These are phyloP conservation scores for Malachius bipustulatus DNA, from an alignment of 2,888 invertebrate genomes.

Conservation along the genomic window DNA sequence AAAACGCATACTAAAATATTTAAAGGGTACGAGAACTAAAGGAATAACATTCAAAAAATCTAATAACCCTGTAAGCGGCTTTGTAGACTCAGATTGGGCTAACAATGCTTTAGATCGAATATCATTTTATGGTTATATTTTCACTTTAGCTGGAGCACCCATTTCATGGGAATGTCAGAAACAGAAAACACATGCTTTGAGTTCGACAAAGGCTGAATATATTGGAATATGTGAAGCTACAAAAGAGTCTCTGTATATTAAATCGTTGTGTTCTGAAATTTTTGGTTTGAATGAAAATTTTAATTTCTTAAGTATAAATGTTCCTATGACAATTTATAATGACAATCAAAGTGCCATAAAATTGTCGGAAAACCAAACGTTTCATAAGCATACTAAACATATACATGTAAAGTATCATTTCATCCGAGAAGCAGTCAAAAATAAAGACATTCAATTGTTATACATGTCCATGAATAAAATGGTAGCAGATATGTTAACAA, in stretches of 20 bases:
- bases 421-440: no score
- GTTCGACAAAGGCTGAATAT: conserved; percentile 23
- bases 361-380: conserved; percentile 15
- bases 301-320: no score
- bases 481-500: no score
- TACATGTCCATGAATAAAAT: no score
- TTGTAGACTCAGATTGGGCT: conserved; percentile 21
- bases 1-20: conserved; percentile 15
- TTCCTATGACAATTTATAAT: conserved; percentile 13
- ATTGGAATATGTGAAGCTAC: conserved; percentile 20
- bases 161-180: conserved; percentile 25
- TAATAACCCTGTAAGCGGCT: conserved; percentile 15
- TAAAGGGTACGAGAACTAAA: conserved; percentile 14
- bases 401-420: no score
- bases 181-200: conserved; percentile 23
- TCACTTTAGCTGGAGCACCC: conserved; percentile 17
- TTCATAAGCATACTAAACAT: no score
- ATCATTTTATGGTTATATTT: conserved; percentile 28
- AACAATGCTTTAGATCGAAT: conserved; percentile 24
- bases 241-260: conserved; percentile 20
- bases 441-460: no score
- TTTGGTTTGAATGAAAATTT: conserved; percentile 4
- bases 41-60: conserved; percentile 14
- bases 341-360: conserved; percentile 19
- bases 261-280: conserved; percentile 15